A percentile compares a stretch with the other conserved stretches of the same genome.
Conservation (phyloP, 1,140 invertebrate genomes). For the Drepana arcuata region DNA sequence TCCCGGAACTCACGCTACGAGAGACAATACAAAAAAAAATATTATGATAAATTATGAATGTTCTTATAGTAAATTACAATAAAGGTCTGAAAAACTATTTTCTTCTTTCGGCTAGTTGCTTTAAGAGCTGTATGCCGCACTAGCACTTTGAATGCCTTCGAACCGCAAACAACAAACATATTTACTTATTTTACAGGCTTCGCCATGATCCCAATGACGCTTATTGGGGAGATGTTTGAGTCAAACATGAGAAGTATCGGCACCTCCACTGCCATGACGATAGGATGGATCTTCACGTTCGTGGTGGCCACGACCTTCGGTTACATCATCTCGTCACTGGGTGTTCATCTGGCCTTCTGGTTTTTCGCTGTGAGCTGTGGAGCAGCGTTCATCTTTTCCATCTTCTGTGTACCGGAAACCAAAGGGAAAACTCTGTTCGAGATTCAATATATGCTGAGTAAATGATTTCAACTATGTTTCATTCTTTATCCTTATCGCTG, state of each 20-base stretch:
- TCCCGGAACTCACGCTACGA: too few relatives aligned
- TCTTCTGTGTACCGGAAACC: constrained; percentile 12
- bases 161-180: neutral
- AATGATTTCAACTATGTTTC: too few relatives aligned
- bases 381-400: constrained; percentile 7
- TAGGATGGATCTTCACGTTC: constrained; percentile 18
- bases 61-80: neutral
- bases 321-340: constrained; percentile 9
- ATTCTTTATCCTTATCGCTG: too few relatives aligned
- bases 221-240: constrained; percentile 30
- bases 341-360: constrained; percentile 18
- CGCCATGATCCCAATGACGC: constrained; percentile 24
- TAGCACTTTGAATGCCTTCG: neutral
- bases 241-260: constrained; percentile 24
- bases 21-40: too few relatives aligned
- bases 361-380: constrained; percentile 16
- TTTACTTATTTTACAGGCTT: constrained; percentile 21
- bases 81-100: neutral
- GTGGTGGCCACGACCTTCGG: constrained; percentile 15
- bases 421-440: constrained; percentile 12
- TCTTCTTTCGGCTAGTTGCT: neutral
- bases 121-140: neutral
- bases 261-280: constrained; percentile 9
- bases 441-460: constrained; percentile 9
- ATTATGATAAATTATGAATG: neutral